Evolutionary conservation across 2,113 vertebrate genomes (phyloP), one percentile per base, ranked within the genome.

Genomic region (Nibea coibor): DNA sequence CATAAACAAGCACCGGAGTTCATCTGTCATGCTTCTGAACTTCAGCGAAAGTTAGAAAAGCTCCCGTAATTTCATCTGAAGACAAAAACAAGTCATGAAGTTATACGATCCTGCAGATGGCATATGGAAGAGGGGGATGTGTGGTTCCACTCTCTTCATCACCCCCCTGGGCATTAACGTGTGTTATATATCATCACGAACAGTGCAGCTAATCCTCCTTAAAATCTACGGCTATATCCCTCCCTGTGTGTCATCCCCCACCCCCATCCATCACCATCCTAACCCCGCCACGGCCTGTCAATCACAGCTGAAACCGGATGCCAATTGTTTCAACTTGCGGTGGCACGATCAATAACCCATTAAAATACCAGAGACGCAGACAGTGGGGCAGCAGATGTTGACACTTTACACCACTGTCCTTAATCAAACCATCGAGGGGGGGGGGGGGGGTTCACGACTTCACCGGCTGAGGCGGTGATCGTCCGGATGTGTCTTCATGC

Each of bases 341-440:
- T 8, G 12, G 20, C 53, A 2, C 64, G 74, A 94, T 93, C 91
- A 79, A 93, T 93, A 88, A 72, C 2, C 86, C 83, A 88, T 92
- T 92, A 89, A 88, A 82, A 83, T 69, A 69, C 17, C 69, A 31
- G 54, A 16, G 76, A 73, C 64, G 47, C 48, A 35, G 77, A 84
- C 42, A 35, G 56, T 1, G 28, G 61, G 77, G 66, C 62, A 67
- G 74, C 91, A 87, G 80, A 80, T 87, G 89, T 87, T 84, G 83
- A 81, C 78, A 72, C 63, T 87, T 82, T 28, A 80, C 51, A 56
- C 73, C 6, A 64, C 74, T 73, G 61, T 72, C 17, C 65, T 73
- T 77, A n/a, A 79, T 81, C 54, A 76, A 61, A 72, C 54, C 10
- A 69, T 73, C 50, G 47, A 28, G 8, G 28, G 24, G 8, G 24